Evolutionary conservation across 2,113 vertebrate species (phyloP).

Genomic region (Colinus virginianus): DNA sequence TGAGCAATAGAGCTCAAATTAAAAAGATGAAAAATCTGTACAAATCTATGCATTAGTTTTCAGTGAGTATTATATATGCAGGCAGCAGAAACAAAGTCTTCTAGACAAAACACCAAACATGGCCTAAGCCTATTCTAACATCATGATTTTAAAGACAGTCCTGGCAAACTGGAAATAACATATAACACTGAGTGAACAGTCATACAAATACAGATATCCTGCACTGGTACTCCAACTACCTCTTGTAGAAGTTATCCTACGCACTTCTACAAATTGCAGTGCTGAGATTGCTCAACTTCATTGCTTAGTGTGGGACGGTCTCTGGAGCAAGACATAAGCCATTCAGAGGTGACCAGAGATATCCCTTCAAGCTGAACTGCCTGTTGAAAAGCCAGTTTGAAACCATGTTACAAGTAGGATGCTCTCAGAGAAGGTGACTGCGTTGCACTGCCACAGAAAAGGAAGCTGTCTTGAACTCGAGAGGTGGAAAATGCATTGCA

Average conservation of each 20-base stretch:
- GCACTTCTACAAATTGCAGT: neutral
- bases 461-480: neutral
- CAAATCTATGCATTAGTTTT: neutral
- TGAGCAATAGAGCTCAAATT: neutral
- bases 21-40: neutral
- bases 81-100: neutral
- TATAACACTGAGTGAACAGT: neutral
- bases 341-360: neutral
- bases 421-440: neutral
- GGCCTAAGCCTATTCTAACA: neutral
- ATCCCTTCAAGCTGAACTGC: neutral
- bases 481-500: neutral
- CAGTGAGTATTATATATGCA: neutral
- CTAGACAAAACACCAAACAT: neutral
- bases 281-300: neutral
- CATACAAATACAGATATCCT: neutral
- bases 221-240: neutral
- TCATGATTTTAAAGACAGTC: neutral
- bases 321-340: neutral
- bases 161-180: neutral
- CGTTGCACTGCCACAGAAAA: neutral
- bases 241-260: neutral
- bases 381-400: neutral
- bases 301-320: neutral
- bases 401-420: neutral